Conservation (phyloP, 2,888 invertebrate genomes). For the Rhagium mordax region DNA sequence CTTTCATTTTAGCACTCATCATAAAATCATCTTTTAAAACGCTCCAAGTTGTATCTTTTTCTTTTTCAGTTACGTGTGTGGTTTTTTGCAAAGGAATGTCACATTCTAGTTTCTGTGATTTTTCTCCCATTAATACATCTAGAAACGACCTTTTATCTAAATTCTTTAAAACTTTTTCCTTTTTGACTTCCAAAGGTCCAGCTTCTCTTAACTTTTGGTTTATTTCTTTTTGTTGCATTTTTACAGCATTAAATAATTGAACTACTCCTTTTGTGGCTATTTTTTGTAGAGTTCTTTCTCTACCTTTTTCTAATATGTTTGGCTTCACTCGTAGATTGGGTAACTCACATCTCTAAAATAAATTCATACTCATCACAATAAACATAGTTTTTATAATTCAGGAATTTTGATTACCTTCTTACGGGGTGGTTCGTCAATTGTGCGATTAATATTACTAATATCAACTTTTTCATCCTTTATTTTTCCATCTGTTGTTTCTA, state of each 20-base stretch:
- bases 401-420: slow-evolving; percentile 62
- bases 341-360: slow-evolving; percentile 75
- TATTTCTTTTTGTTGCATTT: slow-evolving; percentile 86
- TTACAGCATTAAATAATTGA: slow-evolving; percentile 93
- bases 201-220: slow-evolving; percentile 79
- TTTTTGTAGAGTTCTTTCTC: slow-evolving; percentile 83
- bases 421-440: slow-evolving; percentile 61
- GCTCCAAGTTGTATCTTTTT: slow-evolving; percentile 74
- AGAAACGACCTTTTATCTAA: slow-evolving; percentile 84
- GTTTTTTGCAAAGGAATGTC: slow-evolving; percentile 70
- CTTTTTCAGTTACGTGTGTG: slow-evolving; percentile 37
- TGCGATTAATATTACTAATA: slow-evolving; percentile 62
- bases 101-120: slow-evolving; percentile 69
- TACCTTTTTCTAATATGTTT: slow-evolving; percentile 81
- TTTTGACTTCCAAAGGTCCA: slow-evolving; percentile 83
- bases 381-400: neutral
- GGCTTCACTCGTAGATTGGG: slow-evolving; percentile 83
- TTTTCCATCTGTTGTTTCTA: slow-evolving; percentile 73
- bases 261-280: slow-evolving; percentile 95
- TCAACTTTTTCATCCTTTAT: slow-evolving; percentile 69
- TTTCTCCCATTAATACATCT: slow-evolving; percentile 83
- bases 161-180: slow-evolving; percentile 83
- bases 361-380: slow-evolving; percentile 6
- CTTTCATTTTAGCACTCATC: slow-evolving; percentile 90
- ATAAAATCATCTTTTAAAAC: slow-evolving; percentile 88